phyloP scores from a whole-genome alignment of 2,888 invertebrate species.

The Drosophila histrio region DNA sequence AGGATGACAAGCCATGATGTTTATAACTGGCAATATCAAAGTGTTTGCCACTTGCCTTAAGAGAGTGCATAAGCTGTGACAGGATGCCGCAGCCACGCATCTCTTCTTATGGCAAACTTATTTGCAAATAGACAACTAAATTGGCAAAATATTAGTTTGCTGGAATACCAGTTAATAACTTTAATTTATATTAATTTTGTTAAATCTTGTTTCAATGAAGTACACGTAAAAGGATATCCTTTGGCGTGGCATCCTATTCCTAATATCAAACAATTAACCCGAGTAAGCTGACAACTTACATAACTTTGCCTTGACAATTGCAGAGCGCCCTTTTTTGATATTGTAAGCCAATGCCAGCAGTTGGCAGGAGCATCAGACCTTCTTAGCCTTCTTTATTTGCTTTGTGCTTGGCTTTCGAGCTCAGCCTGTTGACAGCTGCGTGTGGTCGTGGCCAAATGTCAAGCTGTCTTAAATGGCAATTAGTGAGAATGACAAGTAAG shows the following conservation, averaged over 20 bases:
- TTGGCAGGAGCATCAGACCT: constrained; percentile 17
- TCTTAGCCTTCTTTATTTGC: constrained; percentile 1
- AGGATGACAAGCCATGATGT: constrained; percentile 29
- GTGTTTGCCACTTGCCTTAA: constrained; percentile 35
- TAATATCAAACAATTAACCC: constrained; percentile 11
- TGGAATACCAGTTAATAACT: background rate
- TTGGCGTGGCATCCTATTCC: background rate
- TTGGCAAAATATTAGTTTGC: background rate
- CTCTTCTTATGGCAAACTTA: background rate
- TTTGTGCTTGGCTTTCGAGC: constrained; percentile 3
- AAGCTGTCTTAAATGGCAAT: constrained; percentile 48
- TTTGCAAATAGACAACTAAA: background rate
- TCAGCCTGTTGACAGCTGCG: constrained; percentile 24
- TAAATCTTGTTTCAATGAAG: background rate
- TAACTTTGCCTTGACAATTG: constrained; percentile 5
- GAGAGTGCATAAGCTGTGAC: constrained; percentile 25
- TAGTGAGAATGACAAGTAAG: constrained; percentile 28
- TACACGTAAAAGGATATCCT: background rate
- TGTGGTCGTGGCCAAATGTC: constrained; percentile 41
- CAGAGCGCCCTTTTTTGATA: constrained; percentile 20
- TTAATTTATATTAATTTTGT: background rate
- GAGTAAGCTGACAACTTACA: constrained; percentile 9
- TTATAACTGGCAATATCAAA: constrained; percentile 19
- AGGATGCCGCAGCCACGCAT: background rate
- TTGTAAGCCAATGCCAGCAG: constrained; percentile 28